Base-by-base conservation (phyloP, 2,797 vertebrate species). In the Clarias platycephalus region DNA sequence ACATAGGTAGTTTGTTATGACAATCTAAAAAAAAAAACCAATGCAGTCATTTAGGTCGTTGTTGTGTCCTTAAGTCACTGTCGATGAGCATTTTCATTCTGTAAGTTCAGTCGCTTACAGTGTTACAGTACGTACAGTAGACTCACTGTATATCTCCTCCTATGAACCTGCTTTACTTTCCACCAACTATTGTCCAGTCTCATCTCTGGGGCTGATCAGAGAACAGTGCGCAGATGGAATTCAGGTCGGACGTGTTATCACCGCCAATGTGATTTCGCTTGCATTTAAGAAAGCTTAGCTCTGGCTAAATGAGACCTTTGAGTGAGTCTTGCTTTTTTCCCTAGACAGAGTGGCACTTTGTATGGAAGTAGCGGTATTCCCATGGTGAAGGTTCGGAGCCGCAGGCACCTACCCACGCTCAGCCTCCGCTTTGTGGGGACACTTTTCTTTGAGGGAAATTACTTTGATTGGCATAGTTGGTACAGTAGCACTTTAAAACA, bases 391-490 rank as follows among this genome's bases (percentile, higher is more conserved):
- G 84, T 86, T 78, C 22, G 55, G 78, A 88, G 91, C 91, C 91
- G 88, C 89, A 90, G 92, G 92, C 92, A 88, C 91, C 89, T 92
- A 92, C 82, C 87, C 87, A 53, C 89, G 91, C 89, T 90, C 72
- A 85, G 89, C 90, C 89, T 90, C 28, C 89, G 90, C 93, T 93
- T 94, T 94, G 95, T 95, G 87, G 92, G 86, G 85, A 78, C 86
- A 86, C 91, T 92, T 89, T 88, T 88, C 91, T 91, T 88, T 77
- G 77, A 83, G 89, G 91, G 88, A 93, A 94, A 93, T 94, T 93
- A 91, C 93, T 94, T 94, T 94, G 93, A 94, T 94, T 94, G 93
- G 92, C 91, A 92, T 93, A 93, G 93, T 92, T 92, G 68, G 93
- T 94, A 93, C 93, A 89, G 93, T 91, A 91, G 88, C 93, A 92